Conservation (phyloP, 1,140 invertebrate species). For the Galendromus occidentalis region DNA sequence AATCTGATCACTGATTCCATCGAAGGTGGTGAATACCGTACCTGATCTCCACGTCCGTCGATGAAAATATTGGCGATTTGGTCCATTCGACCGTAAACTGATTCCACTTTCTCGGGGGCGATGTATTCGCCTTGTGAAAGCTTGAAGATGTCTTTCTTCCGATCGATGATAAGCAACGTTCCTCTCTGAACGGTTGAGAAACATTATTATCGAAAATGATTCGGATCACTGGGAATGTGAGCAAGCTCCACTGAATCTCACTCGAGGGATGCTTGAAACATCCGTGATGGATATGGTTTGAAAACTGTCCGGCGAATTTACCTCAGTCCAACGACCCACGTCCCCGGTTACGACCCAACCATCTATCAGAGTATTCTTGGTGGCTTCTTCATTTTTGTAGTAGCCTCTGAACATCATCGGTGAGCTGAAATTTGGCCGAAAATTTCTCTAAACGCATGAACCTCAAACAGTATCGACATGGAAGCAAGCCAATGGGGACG, state of each 20-base stretch:
- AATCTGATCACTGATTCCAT: no score
- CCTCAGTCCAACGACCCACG: constrained; percentile 27
- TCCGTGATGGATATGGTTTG: not conserved
- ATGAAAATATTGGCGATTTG: constrained; percentile 32
- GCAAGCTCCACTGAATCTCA: not conserved
- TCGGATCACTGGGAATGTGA: not conserved
- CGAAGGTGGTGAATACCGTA: not conserved
- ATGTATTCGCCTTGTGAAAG: constrained; percentile 36
- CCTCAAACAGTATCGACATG: no score
- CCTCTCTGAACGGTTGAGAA: constrained; percentile 17
- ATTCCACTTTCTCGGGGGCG: constrained; percentile 39
- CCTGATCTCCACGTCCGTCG: constrained; percentile 26
- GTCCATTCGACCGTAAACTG: constrained; percentile 29
- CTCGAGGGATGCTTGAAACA: not conserved
- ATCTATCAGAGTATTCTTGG: constrained; percentile 27
- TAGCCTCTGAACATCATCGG: constrained; percentile 21
- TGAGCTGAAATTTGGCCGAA: not conserved
- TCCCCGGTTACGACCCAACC: constrained; percentile 29
- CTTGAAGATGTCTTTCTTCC: constrained; percentile 32
- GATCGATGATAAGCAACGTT: constrained; percentile 29
- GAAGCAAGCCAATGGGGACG: no score
- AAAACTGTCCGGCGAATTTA: constrained; percentile 28
- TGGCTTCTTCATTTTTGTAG: constrained; percentile 28
- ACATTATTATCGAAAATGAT: no score
- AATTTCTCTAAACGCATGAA: no score